Evolutionary conservation across 2,797 vertebrate species (phyloP), one percentile per base, ranked within the genome.

Genomic region (Cynopterus sphinx): DNA sequence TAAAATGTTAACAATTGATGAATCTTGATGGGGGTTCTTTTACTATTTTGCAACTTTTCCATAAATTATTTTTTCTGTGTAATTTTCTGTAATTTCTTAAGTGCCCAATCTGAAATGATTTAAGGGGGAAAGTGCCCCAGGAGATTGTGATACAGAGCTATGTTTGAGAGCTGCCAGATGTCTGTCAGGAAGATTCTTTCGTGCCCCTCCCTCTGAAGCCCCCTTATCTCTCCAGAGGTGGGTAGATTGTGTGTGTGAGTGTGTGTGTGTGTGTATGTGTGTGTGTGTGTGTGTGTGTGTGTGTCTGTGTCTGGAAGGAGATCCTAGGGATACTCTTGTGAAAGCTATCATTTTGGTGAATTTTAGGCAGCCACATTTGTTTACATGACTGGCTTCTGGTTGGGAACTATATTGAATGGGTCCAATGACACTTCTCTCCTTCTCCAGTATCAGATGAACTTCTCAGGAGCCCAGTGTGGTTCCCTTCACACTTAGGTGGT

Each of bases 1-100:
- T 81, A 63, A 93, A 75, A 46, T 74, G 39, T 55, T 92, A 79
- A 71, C 31, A 74, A 19, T 31, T 87, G 36, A 28, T 83, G 31
- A 59, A 41, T 84, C 41, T 68, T 39, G 26, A 22, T 59, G 46
- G 46, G 24, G 67, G 10, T 92, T 57, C 46, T 85, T 77, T 77
- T 53, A 74, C 61, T 85, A 5, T 88, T 94, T 70, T 86, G n/a
- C 24, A 83, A 51, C 77, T 83, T 83, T 71, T 67, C 24, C 43
- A 21, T 83, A 77, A 59, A 17, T 93, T 70, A 63, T 46, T 89
- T 94, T 90, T 85, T 5, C 19, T 53, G 10, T 65, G 6, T 73
- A 49, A 87, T 90, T 89, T 85, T 91, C 39, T 77, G 8, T 81
- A 68, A 41, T 43, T 57, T 96, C 67, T n/a, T 61, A 75, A 87